A percentile compares a stretch with the other conserved stretches of the same genome.
Conservation (phyloP, 2,888 invertebrate genomes). For the Lasioglossum leucozonium region DNA sequence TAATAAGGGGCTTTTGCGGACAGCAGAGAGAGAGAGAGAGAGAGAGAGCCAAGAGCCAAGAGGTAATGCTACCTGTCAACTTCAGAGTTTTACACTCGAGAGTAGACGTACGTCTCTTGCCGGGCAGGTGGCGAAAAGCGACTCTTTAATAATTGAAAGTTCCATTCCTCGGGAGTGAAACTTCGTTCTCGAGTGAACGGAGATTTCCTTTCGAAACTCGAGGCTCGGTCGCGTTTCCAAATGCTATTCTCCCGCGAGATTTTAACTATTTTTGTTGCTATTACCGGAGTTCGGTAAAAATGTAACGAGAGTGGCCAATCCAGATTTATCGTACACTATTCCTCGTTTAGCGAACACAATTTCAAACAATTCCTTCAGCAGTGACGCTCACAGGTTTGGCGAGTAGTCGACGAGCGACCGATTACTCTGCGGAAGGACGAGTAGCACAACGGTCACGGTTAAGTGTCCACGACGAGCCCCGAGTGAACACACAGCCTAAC, state of each 20-base stretch:
- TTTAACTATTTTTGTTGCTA: background rate
- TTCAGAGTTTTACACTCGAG: constrained; percentile 2
- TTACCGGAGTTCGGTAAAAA: background rate
- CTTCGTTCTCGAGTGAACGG: background rate
- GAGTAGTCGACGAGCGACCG: background rate
- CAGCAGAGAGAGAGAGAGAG: background rate
- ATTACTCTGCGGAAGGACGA: background rate
- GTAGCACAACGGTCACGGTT: background rate
- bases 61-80: constrained; percentile 7
- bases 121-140: background rate
- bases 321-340: background rate
- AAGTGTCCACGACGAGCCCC: background rate
- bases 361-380: background rate
- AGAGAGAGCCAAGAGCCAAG: background rate
- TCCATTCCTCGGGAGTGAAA: background rate
- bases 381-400: background rate
- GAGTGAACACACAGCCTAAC: background rate
- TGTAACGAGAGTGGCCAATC: background rate
- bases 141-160: background rate
- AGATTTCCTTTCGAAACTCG: background rate
- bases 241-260: background rate
- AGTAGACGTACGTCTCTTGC: background rate
- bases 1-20: constrained; percentile 1
- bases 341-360: no score
- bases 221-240: background rate